These are phyloP conservation scores for Propithecus deckenii DNA, from an alignment of 2,797 vertebrate genomes.

Conservation along the genomic window DNA sequence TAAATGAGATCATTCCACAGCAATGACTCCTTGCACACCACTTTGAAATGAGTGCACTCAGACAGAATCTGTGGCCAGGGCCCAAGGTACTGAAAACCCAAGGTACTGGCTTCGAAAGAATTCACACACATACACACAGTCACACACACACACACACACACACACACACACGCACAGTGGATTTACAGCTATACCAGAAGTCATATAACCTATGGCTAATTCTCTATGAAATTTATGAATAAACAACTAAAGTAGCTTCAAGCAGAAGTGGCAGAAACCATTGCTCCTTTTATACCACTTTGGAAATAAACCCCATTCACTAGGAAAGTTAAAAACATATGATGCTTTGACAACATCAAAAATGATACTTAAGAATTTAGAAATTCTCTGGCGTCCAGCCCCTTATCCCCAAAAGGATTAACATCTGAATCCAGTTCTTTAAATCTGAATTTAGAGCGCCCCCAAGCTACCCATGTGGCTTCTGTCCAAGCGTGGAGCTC, in stretches of 20 bases:
- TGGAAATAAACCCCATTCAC: constrained; percentile 28
- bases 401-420: background rate
- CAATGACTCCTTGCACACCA: constrained; percentile 32
- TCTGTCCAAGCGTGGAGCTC: background rate
- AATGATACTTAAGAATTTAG: constrained; percentile 42
- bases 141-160: constrained; percentile 39
- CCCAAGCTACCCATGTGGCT: background rate
- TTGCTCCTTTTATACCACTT: background rate
- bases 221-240: constrained; percentile 23
- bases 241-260: background rate
- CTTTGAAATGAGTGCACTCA: constrained; percentile 73
- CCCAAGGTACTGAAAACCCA: constrained; percentile 63
- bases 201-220: background rate
- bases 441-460: background rate
- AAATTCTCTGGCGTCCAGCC: background rate
- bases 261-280: constrained; percentile 30
- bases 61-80: constrained; percentile 40
- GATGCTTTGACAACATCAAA: constrained; percentile 34
- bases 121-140: background rate
- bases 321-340: background rate
- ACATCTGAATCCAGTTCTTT: background rate
- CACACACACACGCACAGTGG: constrained; percentile 29
- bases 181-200: constrained; percentile 54
- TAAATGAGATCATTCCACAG: constrained; percentile 72
- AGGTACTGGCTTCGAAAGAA: constrained; percentile 47